Evolutionary conservation across 2,888 invertebrate genomes (phyloP).

Genomic region (Pristionchus japonicus): DNA sequence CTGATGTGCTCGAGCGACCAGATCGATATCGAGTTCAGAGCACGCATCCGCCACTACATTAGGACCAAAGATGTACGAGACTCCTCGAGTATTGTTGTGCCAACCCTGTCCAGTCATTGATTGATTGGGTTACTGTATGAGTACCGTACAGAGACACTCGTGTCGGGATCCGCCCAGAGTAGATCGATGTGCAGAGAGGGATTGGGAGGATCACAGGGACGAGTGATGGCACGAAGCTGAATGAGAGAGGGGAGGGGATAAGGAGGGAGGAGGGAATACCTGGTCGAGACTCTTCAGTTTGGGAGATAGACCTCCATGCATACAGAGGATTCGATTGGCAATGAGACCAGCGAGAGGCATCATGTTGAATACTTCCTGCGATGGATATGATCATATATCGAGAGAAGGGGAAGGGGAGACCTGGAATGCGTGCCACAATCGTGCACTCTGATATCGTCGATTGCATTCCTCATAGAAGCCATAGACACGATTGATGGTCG

Average conservation of each 20-base stretch:
- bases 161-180: slow-evolving; percentile 77
- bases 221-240: slow-evolving; percentile 46
- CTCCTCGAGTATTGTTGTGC: slow-evolving; percentile 76
- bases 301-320: slow-evolving; percentile 68
- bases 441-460: slow-evolving; percentile 59
- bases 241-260: no score
- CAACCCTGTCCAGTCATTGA: slow-evolving; percentile 51
- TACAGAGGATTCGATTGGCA: slow-evolving; percentile 62
- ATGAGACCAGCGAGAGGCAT: slow-evolving; percentile 66
- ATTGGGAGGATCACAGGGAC: slow-evolving; percentile 71
- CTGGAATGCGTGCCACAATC: slow-evolving; percentile 64
- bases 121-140: not conserved
- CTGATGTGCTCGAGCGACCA: slow-evolving; percentile 70
- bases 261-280: not conserved
- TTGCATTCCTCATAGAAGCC: no score
- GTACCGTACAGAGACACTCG: slow-evolving; percentile 33
- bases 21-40: slow-evolving; percentile 60
- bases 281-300: slow-evolving; percentile 58
- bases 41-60: slow-evolving; percentile 76
- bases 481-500: slow-evolving; percentile 64
- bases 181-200: slow-evolving; percentile 76
- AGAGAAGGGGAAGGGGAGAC: slow-evolving; percentile 37
- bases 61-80: slow-evolving; percentile 80
- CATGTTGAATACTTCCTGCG: slow-evolving; percentile 62
- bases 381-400: not conserved